Percentiles rank a stretch among this genome's conserved stretches.
Conservation (phyloP, 2,888 invertebrate species). For the Aphelenchoides bicaudatus region DNA sequence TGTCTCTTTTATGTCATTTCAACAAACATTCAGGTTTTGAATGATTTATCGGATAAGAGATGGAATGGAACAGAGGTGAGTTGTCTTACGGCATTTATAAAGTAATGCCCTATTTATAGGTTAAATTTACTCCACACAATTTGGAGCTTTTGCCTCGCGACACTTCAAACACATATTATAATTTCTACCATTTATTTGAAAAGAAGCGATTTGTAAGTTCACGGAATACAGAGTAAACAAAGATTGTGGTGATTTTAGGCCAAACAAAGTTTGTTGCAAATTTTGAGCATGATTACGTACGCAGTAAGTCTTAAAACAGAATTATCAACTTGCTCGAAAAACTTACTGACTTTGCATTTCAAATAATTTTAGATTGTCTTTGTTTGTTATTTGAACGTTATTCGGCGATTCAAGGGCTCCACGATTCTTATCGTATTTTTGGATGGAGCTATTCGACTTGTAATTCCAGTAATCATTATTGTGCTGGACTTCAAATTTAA, state of each 20-base stretch:
- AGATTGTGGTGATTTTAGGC: too few relatives aligned
- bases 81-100: too few relatives aligned
- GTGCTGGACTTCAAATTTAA: constrained; percentile 46
- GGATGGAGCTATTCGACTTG: constrained; percentile 49
- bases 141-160: constrained; percentile 36
- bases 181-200: constrained; percentile 48
- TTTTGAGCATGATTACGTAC: constrained; percentile 53
- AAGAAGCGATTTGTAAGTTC: constrained; percentile 37
- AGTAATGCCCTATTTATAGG: too few relatives aligned
- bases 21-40: constrained; percentile 40
- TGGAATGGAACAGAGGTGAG: constrained; percentile 54
- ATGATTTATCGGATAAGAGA: constrained; percentile 51
- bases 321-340: too few relatives aligned
- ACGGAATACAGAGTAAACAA: too few relatives aligned
- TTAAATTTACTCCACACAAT: constrained; percentile 43
- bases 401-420: constrained; percentile 34
- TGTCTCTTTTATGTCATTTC: background rate
- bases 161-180: constrained; percentile 38
- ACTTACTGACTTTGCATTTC: too few relatives aligned
- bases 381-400: constrained; percentile 46
- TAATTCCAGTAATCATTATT: constrained; percentile 47
- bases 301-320: too few relatives aligned
- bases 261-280: constrained; percentile 52
- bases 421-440: constrained; percentile 49
- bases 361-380: too few relatives aligned